Conservation (phyloP, 2,113 vertebrate genomes). For the Baryphthengus martii region DNA sequence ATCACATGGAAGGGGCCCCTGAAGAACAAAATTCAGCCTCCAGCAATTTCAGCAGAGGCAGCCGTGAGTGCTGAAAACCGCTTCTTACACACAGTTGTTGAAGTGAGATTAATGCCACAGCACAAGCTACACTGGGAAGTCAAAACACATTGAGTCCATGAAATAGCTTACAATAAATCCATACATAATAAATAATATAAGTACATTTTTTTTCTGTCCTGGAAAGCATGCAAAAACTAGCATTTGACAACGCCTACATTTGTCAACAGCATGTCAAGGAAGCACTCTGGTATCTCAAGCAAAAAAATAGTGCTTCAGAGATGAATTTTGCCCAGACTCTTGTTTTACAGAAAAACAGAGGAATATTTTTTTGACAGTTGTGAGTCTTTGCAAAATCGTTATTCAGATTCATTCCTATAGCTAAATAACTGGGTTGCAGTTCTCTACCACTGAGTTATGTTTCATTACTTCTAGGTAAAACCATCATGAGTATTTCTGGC, state of each 20-base stretch:
- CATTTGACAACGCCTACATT: neutral
- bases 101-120: neutral
- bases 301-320: neutral
- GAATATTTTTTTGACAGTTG: neutral
- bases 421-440: neutral
- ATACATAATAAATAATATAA: neutral
- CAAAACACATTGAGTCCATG: neutral
- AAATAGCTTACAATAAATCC: neutral
- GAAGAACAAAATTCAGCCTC: neutral
- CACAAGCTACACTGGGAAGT: neutral
- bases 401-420: neutral
- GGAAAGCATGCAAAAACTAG: rapidly evolving
- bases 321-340: rapidly evolving
- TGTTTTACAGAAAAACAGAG: neutral
- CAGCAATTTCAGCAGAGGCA: neutral
- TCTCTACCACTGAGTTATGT: neutral
- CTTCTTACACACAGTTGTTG: neutral
- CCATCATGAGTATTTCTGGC: rapidly evolving
- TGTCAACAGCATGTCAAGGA: rapidly evolving
- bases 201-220: neutral
- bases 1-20: neutral
- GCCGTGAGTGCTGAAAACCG: neutral
- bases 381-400: neutral
- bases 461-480: neutral
- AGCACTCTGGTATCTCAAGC: neutral